Percentiles rank a stretch among this genome's conserved stretches.
These are phyloP conservation scores for Podilymbus podiceps DNA, from an alignment of 2,113 vertebrate species.

Conservation along the genomic window DNA sequence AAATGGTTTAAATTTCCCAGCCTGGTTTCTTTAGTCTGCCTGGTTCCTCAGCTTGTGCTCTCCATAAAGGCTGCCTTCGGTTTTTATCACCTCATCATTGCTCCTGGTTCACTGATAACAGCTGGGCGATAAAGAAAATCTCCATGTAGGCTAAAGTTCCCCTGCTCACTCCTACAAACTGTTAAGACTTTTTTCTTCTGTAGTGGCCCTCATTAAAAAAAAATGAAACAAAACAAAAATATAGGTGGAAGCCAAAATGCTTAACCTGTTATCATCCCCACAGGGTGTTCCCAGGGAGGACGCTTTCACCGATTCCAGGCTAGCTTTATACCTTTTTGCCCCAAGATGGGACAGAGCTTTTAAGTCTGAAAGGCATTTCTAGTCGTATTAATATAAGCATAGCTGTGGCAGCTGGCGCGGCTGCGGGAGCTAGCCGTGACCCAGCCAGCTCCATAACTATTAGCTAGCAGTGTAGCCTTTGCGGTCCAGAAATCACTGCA, in stretches of 20 bases:
- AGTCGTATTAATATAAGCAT: rapidly evolving
- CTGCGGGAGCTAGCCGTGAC: neutral
- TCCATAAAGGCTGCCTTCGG: neutral
- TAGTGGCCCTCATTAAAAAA: neutral
- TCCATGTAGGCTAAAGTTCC: neutral
- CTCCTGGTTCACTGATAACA: neutral
- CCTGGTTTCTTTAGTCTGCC: neutral
- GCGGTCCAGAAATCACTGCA: neutral
- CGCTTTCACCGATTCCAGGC: neutral
- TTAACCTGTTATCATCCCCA: neutral
- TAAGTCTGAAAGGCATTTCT: neutral
- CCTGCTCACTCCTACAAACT: neutral
- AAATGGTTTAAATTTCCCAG: neutral
- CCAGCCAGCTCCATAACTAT: neutral
- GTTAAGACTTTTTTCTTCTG: neutral
- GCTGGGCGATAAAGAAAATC: neutral
- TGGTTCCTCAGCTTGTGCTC: neutral
- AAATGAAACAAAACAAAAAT: neutral
- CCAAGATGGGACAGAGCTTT: neutral
- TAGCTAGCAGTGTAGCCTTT: neutral
- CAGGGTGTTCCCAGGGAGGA: neutral
- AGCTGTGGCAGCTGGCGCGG: neutral
- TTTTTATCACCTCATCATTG: neutral
- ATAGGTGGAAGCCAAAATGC: neutral
- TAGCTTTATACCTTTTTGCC: neutral